phyloP scores from a whole-genome alignment of 2,797 vertebrate genomes.

The Carduelis carduelis region DNA sequence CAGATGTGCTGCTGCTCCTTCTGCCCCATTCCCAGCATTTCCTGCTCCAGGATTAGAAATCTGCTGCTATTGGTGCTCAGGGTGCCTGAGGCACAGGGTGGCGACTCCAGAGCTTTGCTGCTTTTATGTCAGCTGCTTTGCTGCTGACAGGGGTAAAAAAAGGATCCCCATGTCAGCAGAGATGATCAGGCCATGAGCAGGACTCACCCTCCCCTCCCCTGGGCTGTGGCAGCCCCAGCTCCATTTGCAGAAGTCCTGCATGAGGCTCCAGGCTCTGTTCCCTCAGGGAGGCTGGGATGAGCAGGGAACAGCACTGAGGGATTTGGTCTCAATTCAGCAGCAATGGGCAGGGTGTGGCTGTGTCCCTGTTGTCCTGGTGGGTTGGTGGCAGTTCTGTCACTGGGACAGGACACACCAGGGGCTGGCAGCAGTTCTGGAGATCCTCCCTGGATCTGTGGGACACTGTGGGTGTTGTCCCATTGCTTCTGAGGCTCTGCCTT shows the following conservation, averaged over 20 bases:
- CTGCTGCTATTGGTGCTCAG: background rate
- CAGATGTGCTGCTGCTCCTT: background rate
- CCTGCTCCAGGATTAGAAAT: background rate
- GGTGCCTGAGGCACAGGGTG: background rate
- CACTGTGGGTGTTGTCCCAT: background rate
- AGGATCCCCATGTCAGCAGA: background rate
- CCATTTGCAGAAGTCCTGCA: no score
- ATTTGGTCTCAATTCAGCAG: background rate
- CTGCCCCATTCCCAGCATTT: background rate
- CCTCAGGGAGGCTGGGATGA: no score
- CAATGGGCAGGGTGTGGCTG: background rate
- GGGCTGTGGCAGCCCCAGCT: no score
- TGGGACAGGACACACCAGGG: rapidly evolving
- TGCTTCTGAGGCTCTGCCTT: background rate
- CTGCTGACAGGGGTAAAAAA: background rate
- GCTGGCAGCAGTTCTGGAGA: background rate
- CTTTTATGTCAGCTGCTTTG: background rate
- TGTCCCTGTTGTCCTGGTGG: background rate
- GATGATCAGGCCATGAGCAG: background rate
- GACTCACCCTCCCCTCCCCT: background rate
- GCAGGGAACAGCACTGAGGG: no score
- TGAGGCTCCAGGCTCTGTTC: no score
- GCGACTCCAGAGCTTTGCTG: background rate
- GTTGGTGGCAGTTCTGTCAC: background rate
- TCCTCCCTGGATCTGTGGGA: background rate